Evolutionary conservation across 2,888 invertebrate species (phyloP).

Genomic region (Argyra leucocephala): DNA sequence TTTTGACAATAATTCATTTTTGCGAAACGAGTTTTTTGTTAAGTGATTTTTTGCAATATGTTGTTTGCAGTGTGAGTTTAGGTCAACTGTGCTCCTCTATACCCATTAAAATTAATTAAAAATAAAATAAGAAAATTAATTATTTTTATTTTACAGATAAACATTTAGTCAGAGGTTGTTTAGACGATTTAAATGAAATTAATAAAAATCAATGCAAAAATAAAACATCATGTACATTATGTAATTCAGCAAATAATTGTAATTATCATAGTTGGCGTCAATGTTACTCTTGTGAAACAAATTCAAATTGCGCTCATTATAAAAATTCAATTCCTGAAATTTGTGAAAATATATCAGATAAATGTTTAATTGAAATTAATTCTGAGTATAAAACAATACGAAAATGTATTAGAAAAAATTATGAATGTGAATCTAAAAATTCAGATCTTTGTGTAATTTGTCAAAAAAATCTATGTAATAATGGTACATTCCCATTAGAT

Average conservation of each 20-base stretch:
- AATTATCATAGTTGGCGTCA: neutral
- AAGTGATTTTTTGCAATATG: too few species aligned
- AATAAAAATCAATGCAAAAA: neutral
- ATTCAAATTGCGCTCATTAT: constrained; percentile 17
- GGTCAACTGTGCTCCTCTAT: too few species aligned
- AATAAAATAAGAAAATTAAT: too few species aligned
- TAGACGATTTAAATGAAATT: neutral
- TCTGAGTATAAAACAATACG: constrained; percentile 21
- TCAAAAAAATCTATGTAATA: constrained; percentile 25
- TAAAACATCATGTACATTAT: neutral
- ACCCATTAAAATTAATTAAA: too few species aligned
- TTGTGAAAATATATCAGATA: constrained; percentile 20
- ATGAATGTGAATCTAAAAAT: constrained; percentile 7
- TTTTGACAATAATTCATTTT: too few species aligned
- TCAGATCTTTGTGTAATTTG: constrained; percentile 12
- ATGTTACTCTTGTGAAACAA: constrained; percentile 17
- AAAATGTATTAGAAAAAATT: constrained; percentile 18
- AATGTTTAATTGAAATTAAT: constrained; percentile 21
- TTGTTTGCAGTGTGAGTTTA: too few species aligned
- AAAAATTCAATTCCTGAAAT: constrained; percentile 7
- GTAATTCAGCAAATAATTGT: constrained; percentile 7
- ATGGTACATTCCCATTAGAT: constrained; percentile 25
- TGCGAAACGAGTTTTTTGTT: too few species aligned
- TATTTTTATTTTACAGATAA: constrained; percentile 4
- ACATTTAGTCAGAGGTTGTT: constrained; percentile 13